These are phyloP conservation scores for Campylomormyrus tamandua DNA, from an alignment of 2,113 vertebrate genomes.

Conservation along the genomic window DNA sequence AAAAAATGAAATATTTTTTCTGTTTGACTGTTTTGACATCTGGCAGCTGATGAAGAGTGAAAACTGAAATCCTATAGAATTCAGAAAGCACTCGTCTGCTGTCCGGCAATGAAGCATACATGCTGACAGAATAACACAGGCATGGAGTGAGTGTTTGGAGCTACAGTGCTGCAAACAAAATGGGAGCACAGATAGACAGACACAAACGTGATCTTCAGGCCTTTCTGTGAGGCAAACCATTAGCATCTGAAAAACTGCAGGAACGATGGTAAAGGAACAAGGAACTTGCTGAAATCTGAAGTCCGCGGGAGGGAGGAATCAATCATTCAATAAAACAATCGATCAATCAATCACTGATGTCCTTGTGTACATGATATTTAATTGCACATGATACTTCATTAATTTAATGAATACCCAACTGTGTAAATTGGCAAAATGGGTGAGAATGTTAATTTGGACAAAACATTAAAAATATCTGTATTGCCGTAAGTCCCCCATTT, in stretches of 20 bases:
- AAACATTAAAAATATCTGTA: not conserved
- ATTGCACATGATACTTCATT: not conserved
- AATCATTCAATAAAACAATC: not conserved
- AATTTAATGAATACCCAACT: not conserved
- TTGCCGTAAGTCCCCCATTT: not conserved
- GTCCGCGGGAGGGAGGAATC: not conserved
- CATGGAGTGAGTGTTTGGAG: not conserved
- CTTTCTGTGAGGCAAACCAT: not conserved
- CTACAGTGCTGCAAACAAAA: not conserved
- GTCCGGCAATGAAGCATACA: not conserved
- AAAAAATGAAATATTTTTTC: not conserved
- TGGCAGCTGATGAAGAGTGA: not conserved
- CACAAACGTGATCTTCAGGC: not conserved
- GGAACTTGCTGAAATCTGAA: not conserved
- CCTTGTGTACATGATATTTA: not conserved
- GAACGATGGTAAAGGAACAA: not conserved
- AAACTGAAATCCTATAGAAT: not conserved
- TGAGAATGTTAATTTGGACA: not conserved
- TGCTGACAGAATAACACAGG: not conserved
- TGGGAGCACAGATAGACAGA: not conserved
- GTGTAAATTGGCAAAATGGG: not conserved
- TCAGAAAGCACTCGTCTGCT: not conserved
- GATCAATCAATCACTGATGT: not conserved
- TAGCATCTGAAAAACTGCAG: not conserved
- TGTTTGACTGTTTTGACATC: not conserved